phyloP scores from a whole-genome alignment of 2,888 invertebrate species.

The Orthonevra nobilis region DNA sequence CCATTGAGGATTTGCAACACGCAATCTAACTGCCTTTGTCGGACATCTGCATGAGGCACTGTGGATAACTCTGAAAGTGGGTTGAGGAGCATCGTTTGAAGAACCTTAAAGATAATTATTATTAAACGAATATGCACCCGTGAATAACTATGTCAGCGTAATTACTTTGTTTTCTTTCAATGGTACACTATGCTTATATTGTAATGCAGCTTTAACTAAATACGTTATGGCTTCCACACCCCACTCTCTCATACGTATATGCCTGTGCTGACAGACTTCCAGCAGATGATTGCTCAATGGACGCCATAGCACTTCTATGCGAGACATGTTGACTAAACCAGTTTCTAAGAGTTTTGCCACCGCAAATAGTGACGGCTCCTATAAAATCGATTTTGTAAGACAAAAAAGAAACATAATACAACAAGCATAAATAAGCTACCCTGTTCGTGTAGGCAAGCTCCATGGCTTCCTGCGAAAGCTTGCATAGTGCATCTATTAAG shows the following conservation, averaged over 20 bases:
- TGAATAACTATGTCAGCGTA: background rate
- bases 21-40: slow-evolving; percentile 96
- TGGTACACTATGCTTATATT: slow-evolving; percentile 91
- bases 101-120: slow-evolving; percentile 81
- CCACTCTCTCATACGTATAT: slow-evolving; percentile 97
- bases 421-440: too few relatives aligned
- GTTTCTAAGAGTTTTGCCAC: slow-evolving; percentile 99
- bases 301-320: slow-evolving; percentile 97
- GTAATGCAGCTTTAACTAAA: slow-evolving; percentile 93
- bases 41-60: slow-evolving; percentile 94
- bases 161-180: slow-evolving; percentile 90
- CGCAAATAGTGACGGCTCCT: slow-evolving; percentile 98
- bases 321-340: slow-evolving; percentile 94
- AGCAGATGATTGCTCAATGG: slow-evolving; percentile 97
- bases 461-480: slow-evolving; percentile 97
- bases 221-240: slow-evolving; percentile 98
- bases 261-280: slow-evolving; percentile 97
- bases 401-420: slow-evolving; percentile 71
- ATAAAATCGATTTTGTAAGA: too few relatives aligned
- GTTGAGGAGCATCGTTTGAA: slow-evolving; percentile 92
- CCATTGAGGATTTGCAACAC: slow-evolving; percentile 95
- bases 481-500: slow-evolving; percentile 96
- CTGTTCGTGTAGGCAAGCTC: slow-evolving; percentile 96
- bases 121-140: too few relatives aligned
- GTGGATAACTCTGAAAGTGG: slow-evolving; percentile 95